Percentiles rank a stretch among this genome's conserved stretches.
Evolutionary conservation across 1,140 invertebrate species (phyloP).

Genomic region (Conus ventricosus): DNA sequence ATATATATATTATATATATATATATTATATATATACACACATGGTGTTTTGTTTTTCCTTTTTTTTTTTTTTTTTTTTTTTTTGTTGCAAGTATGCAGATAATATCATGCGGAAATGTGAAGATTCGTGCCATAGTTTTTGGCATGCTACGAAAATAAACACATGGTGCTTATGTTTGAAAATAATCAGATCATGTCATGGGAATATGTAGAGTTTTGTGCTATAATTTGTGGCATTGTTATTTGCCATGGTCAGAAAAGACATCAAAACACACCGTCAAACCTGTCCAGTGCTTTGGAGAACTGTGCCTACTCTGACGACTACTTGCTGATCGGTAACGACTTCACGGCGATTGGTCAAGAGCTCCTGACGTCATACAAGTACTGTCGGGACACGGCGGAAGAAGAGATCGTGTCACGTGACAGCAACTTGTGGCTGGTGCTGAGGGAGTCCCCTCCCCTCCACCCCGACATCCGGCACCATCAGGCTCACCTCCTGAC

Average conservation of each 20-base stretch:
- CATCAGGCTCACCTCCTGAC: neutral
- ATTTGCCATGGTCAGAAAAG: neutral
- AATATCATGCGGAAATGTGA: too few species aligned
- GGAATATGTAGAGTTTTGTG: neutral
- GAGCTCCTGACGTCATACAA: slow-evolving; percentile 52
- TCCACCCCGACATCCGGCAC: neutral
- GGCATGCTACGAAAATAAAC: neutral
- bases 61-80: too few species aligned
- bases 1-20: too few species aligned
- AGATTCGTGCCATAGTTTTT: too few species aligned
- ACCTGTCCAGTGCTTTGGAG: neutral
- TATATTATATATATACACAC: too few species aligned
- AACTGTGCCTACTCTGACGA: neutral
- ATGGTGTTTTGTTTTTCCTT: too few species aligned
- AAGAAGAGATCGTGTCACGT: slow-evolving; percentile 48
- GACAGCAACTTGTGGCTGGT: slow-evolving; percentile 51
- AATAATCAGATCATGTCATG: too few species aligned
- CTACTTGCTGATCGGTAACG: slow-evolving; percentile 51
- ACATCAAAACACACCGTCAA: neutral
- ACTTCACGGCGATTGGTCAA: slow-evolving; percentile 36
- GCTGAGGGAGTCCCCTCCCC: neutral
- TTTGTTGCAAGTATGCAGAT: too few species aligned
- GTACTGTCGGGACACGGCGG: slow-evolving; percentile 38
- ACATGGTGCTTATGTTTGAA: neutral
- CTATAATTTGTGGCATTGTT: neutral